Evolutionary conservation across 2,888 invertebrate genomes (phyloP).

Genomic region (Parnassius mnemosyne): DNA sequence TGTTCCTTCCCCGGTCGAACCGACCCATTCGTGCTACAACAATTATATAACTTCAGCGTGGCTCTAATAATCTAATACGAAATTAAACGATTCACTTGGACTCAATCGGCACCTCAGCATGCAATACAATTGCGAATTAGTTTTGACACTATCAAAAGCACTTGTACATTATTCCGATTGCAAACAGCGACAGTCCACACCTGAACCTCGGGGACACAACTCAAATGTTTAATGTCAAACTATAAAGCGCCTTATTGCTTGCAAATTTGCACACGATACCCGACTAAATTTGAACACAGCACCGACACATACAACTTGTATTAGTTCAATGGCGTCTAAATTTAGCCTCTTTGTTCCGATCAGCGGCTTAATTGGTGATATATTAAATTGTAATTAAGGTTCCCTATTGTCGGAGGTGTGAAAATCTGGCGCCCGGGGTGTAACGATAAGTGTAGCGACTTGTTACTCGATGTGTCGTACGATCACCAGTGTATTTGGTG

Average conservation of each 20-base stretch:
- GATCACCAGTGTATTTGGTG: neutral
- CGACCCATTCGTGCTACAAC: too few relatives aligned
- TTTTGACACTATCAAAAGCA: slow-evolving; percentile 17
- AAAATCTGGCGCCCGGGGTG: slow-evolving; percentile 53
- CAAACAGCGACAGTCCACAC: slow-evolving; percentile 35
- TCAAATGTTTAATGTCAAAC: slow-evolving; percentile 41
- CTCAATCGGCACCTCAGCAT: neutral
- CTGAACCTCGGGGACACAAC: slow-evolving; percentile 43
- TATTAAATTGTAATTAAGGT: slow-evolving; percentile 78
- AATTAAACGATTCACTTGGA: too few relatives aligned
- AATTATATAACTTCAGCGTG: too few relatives aligned
- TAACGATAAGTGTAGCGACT: slow-evolving; percentile 43
- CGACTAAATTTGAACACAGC: slow-evolving; percentile 36
- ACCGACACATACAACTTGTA: slow-evolving; percentile 27
- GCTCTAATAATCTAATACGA: too few relatives aligned
- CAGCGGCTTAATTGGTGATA: slow-evolving; percentile 75
- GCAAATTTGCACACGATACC: slow-evolving; percentile 28
- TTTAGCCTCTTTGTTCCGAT: slow-evolving; percentile 57
- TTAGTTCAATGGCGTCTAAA: slow-evolving; percentile 41
- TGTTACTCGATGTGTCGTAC: slow-evolving; percentile 35
- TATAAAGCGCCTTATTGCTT: slow-evolving; percentile 37
- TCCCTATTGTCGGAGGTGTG: slow-evolving; percentile 61
- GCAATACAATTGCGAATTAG: slow-evolving; percentile 3
- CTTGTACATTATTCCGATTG: slow-evolving; percentile 15
- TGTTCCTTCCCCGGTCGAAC: too few relatives aligned